Base-by-base conservation (phyloP, 2,797 vertebrate genomes). In the Odontamblyopus lacepedii region DNA sequence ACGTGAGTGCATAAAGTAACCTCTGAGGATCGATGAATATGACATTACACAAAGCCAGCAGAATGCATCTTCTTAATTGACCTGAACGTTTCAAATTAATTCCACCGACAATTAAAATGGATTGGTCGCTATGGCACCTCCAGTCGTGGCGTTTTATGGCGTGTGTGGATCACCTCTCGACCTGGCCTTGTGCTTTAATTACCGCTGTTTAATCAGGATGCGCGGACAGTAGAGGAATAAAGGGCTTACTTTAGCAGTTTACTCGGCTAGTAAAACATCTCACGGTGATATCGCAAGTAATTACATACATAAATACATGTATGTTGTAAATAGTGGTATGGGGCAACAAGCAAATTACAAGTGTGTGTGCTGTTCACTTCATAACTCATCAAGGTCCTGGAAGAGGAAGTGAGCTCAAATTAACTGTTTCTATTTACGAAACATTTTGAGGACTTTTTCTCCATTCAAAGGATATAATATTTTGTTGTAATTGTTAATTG, bases 31-130 rank as follows among this genome's bases (percentile, higher is more conserved):
- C 92, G 32, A 93, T 93, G 87, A 77, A 88, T 90, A 92, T 87
- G 79, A 84, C 86, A 91, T 93, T 91, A 91, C 77, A 85, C 72
- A 55, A 73, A 79, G 85, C 87, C 79, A 56, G 82, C 89, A 80
- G 86, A 88, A 90, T 84, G 87, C 82, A 88, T 92, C 87, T 81
- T 88, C 89, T 85, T 92, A 94, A 94, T 90, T 91, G 88, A 92
- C 80, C 81, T 51, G 78, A 85, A 79, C 85, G 71, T 89, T 91
- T 91, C 57, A 86, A 91, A 93, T 90, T 62, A 86, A 92, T 93
- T 88, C 83, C 81, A 78, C 82, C 69, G 67, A 87, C 86, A 87
- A 89, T 92, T 90, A 82, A 89, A 89, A 91, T 90, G 83, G 87
- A 92, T 92, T 48, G 76, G 76, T 76, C 83, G 9, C 75, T 27